A percentile compares a stretch with the other conserved stretches of the same genome.
These are phyloP conservation scores for Myotis daubentonii DNA, from an alignment of 2,797 vertebrate genomes.

Conservation along the genomic window DNA sequence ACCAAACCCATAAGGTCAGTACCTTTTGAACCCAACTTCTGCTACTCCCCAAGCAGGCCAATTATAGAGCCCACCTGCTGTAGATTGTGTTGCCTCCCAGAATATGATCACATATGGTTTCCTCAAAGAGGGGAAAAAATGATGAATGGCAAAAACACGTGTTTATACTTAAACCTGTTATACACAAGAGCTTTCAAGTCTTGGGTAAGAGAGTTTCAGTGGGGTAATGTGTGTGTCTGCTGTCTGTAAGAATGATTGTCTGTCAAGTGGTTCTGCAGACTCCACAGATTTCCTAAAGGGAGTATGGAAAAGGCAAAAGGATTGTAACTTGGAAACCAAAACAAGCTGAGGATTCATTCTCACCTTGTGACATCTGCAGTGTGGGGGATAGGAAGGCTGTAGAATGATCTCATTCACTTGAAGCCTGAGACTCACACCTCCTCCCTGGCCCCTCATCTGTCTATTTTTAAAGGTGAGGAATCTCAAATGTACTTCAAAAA, in stretches of 20 bases:
- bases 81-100: conserved; percentile 53
- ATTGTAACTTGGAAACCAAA: conserved; percentile 75
- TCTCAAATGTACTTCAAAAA: conserved; percentile 17
- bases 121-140: conserved; percentile 47
- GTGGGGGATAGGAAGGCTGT: conserved; percentile 41
- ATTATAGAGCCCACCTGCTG: conserved; percentile 68
- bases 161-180: conserved; percentile 71
- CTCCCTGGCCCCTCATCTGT: neutral
- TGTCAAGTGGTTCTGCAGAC: conserved; percentile 61
- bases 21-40: conserved; percentile 56
- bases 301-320: conserved; percentile 34
- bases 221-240: conserved; percentile 37
- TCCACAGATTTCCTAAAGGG: conserved; percentile 43
- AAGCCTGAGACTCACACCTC: conserved; percentile 63
- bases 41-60: conserved; percentile 60
- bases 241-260: conserved; percentile 53
- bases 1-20: conserved; percentile 61
- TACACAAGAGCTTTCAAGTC: conserved; percentile 62
- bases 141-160: conserved; percentile 74
- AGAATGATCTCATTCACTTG: conserved; percentile 69
- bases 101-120: conserved; percentile 61
- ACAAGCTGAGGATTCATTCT: conserved; percentile 74
- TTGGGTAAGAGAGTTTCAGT: conserved; percentile 42
- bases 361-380: conserved; percentile 74
- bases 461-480: conserved; percentile 47